Percentiles rank a stretch among this genome's conserved stretches.
These are phyloP conservation scores for Pungitius pungitius DNA, from an alignment of 2,113 vertebrate species.

Conservation along the genomic window DNA sequence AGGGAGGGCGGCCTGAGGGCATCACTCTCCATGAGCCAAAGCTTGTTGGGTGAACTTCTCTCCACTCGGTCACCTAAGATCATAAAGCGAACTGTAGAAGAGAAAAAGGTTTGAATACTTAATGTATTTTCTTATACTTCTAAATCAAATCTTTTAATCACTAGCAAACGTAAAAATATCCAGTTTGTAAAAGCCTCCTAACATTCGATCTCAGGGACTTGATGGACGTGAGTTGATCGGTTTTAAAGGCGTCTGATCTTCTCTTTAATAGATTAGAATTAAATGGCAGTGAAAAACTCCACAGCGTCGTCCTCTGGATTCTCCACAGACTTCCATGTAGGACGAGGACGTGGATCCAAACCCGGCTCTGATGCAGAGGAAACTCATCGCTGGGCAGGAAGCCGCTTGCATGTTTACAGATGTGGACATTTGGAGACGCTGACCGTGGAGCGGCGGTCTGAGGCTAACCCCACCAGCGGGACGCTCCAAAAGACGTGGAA, in stretches of 20 bases:
- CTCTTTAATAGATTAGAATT: background rate
- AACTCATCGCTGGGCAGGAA: background rate
- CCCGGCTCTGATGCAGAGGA: background rate
- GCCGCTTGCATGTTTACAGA: slow-evolving; percentile 1
- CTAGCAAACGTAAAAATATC: too few species aligned
- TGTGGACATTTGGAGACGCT: slow-evolving; percentile 11
- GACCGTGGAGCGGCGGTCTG: background rate
- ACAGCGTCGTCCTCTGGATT: too few species aligned
- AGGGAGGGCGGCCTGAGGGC: background rate
- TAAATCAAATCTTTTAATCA: too few species aligned
- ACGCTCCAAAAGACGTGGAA: background rate
- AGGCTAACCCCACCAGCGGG: slow-evolving; percentile 10
- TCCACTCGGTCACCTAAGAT: slow-evolving; percentile 12
- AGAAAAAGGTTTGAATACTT: background rate
- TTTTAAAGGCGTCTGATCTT: background rate
- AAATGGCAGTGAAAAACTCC: too few species aligned
- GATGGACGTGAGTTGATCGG: too few species aligned
- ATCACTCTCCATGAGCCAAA: slow-evolving; percentile 30
- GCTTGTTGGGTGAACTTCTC: slow-evolving; percentile 35
- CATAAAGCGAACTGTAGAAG: slow-evolving; percentile 8
- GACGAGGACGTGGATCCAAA: too few species aligned
- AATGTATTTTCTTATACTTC: too few species aligned
- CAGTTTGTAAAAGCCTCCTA: too few species aligned
- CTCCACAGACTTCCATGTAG: too few species aligned
- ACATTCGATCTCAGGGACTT: too few species aligned